Conservation (phyloP, 2,113 vertebrate genomes). For the Misgurnus mizolepis region DNA sequence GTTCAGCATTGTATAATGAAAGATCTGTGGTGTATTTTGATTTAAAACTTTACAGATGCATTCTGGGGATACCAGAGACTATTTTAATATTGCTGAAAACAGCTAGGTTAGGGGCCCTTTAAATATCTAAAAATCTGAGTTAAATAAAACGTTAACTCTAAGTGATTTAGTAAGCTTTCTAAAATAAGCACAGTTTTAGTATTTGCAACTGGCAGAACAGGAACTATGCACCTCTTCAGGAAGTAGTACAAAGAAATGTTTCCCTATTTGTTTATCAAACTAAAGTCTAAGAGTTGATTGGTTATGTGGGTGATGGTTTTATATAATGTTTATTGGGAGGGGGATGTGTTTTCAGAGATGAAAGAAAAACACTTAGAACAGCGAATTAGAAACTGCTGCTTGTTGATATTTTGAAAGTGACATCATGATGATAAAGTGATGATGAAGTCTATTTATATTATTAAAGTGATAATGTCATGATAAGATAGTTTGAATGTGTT, state of each 20-base stretch:
- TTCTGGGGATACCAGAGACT: no score
- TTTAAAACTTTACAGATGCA: no score
- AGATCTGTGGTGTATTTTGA: no score
- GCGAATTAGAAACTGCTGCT: neutral
- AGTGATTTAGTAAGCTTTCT: neutral
- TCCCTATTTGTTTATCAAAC: neutral
- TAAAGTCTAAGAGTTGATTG: no score
- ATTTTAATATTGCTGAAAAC: no score
- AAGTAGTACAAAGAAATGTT: neutral
- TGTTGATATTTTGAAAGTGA: neutral
- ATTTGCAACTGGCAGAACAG: conserved; percentile 28
- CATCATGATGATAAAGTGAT: conserved; percentile 2
- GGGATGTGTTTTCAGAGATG: neutral
- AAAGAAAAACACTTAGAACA: neutral
- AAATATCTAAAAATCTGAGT: no score
- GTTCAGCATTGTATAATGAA: no score
- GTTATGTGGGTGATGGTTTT: neutral
- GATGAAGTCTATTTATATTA: neutral
- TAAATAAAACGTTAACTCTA: no score
- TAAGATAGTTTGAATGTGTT: no score
- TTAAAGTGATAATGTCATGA: neutral
- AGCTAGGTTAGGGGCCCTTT: no score
- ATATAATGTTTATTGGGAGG: neutral
- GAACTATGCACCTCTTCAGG: conserved; percentile 23
- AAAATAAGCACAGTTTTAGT: neutral